A percentile compares a stretch with the other conserved stretches of the same genome.
Evolutionary conservation across 1,140 invertebrate species (phyloP).

Genomic region (Dreissena rostriformis): DNA sequence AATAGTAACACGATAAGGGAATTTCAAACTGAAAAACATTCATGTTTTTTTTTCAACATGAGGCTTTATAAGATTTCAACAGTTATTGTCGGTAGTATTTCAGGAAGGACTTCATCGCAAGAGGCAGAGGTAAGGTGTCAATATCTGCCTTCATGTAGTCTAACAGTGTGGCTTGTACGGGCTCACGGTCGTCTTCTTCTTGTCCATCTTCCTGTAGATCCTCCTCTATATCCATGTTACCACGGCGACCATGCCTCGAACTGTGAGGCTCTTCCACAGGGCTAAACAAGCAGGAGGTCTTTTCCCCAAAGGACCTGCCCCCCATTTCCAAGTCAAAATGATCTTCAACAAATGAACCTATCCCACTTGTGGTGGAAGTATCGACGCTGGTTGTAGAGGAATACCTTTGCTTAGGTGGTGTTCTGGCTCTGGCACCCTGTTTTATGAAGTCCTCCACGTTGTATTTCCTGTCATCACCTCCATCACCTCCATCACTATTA

Average conservation of each 20-base stretch:
- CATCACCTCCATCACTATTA: constrained; percentile 15
- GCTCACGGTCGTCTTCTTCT: constrained; percentile 21
- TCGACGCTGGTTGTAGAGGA: constrained; percentile 73
- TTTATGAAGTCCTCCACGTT: constrained; percentile 47
- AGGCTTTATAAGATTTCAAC: constrained; percentile 74
- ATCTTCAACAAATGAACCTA: constrained; percentile 70
- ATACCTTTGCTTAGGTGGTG: constrained; percentile 56
- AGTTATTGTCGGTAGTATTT: constrained; percentile 82
- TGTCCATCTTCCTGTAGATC: constrained; percentile 6
- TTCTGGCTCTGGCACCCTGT: constrained; percentile 16
- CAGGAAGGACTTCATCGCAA: constrained; percentile 83
- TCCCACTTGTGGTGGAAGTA: constrained; percentile 76
- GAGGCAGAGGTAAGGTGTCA: constrained; percentile 83
- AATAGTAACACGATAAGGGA: too few species aligned
- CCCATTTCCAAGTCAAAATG: constrained; percentile 54
- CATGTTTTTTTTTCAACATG: too few species aligned
- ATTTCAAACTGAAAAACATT: too few species aligned
- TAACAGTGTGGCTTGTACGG: constrained; percentile 63
- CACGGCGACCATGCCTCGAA: neutral
- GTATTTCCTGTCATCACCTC: constrained; percentile 39
- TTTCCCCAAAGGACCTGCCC: constrained; percentile 25
- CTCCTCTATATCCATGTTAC: constrained; percentile 27
- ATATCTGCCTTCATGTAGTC: constrained; percentile 83
- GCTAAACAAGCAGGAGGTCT: constrained; percentile 46
- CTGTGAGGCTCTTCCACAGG: too few species aligned